Evolutionary conservation across 2,797 vertebrate species (phyloP).

Genomic region (Neoniphon sammara): DNA sequence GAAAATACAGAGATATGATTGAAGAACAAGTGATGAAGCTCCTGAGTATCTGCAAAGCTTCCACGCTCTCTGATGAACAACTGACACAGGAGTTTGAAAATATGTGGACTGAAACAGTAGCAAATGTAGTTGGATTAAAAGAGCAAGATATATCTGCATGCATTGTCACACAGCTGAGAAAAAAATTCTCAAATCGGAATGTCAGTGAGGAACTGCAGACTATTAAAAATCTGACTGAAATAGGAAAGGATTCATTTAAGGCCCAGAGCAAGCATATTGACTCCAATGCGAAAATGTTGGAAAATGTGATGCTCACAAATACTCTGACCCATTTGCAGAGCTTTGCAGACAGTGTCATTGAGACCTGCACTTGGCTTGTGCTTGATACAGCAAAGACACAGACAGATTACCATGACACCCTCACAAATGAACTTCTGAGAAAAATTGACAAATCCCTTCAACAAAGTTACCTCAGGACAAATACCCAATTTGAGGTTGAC

Average conservation of each 20-base stretch:
- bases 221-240: fast-evolving
- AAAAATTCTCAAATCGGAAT: not conserved
- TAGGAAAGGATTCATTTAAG: not conserved
- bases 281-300: fast-evolving
- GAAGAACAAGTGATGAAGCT: conserved; percentile 60
- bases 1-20: conserved; percentile 39
- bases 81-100: conserved; percentile 49
- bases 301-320: not conserved
- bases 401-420: conserved; percentile 46
- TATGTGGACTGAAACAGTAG: conserved; percentile 50
- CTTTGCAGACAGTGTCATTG: conserved; percentile 4
- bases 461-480: not conserved
- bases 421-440: conserved; percentile 46
- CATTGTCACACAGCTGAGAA: conserved; percentile 18
- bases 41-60: conserved; percentile 28
- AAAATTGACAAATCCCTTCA: conserved; percentile 16
- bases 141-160: conserved; percentile 17
- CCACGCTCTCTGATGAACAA: conserved; percentile 26
- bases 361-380: not conserved
- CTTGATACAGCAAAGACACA: not conserved
- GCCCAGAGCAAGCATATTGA: fast-evolving
- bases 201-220: conserved; percentile 8
- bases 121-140: conserved; percentile 10
- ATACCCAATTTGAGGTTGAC: conserved; percentile 50
- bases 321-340: conserved; percentile 19